These are phyloP conservation scores for Lithobates sylvaticus DNA, from an alignment of 2,797 vertebrate species.

Conservation along the genomic window DNA sequence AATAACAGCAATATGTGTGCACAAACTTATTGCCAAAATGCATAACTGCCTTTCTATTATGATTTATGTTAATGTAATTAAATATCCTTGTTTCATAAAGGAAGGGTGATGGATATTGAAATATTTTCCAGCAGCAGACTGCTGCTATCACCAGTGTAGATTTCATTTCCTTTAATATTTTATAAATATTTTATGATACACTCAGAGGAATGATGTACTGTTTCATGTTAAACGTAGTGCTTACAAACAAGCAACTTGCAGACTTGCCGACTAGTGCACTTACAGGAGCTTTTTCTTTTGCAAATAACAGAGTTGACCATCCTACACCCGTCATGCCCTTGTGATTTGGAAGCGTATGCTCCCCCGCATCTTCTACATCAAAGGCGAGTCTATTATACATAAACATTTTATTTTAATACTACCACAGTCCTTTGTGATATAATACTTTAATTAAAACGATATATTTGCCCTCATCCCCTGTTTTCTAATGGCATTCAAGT, in stretches of 20 bases:
- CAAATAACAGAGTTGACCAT: conserved; percentile 14
- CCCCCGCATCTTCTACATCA: background rate
- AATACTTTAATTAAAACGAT: conserved; percentile 57
- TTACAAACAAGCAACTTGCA: conserved; percentile 38
- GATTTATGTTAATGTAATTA: background rate
- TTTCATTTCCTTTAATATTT: conserved; percentile 51
- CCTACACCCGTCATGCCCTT: conserved; percentile 21
- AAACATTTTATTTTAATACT: conserved; percentile 36
- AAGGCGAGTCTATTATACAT: conserved; percentile 12
- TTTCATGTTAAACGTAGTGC: conserved; percentile 19
- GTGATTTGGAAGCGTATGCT: conserved; percentile 7
- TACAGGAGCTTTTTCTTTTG: conserved; percentile 21
- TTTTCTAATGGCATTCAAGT: conserved; percentile 34
- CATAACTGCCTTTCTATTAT: background rate
- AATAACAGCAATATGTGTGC: too few species aligned
- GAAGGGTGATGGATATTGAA: background rate
- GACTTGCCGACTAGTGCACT: background rate
- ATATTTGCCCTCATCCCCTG: conserved; percentile 9
- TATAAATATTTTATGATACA: conserved; percentile 51
- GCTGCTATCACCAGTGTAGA: conserved; percentile 8
- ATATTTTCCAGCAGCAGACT: conserved; percentile 19
- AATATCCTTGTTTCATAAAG: background rate
- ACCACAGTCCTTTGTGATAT: conserved; percentile 27
- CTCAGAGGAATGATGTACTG: conserved; percentile 19
- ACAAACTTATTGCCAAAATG: background rate